Base-by-base conservation (phyloP, 2,113 vertebrate genomes). In the Vicugna pacos region DNA sequence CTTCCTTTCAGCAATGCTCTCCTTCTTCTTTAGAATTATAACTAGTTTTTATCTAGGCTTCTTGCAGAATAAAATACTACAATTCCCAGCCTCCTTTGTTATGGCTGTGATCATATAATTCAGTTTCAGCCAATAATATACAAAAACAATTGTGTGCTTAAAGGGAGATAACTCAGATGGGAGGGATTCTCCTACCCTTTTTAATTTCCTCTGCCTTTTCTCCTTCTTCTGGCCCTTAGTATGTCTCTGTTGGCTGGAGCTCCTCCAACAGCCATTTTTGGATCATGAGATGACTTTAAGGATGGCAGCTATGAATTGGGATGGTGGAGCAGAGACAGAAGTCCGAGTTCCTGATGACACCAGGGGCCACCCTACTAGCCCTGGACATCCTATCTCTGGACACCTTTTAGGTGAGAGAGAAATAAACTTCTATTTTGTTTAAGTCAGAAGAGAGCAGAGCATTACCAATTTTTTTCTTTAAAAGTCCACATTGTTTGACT, bases 21-120 rank as follows among this genome's bases (percentile, higher is more conserved):
- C 30, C 52, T 96, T 73, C 48, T 28, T 76, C 8, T 81, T 92
- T 52, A 89, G 50, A 93, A 42, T 80, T 87, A 54, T 26, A 84
- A 76, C 62, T 52, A 28, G 7, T 38, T 81, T 85, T 65, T 82
- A 77, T 67, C 8, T 62, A 82, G 48, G 19, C 14, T 67, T 38
- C 48, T 15, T 87, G 65, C 38, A n/a, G 38, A 65, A 86, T 89
- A 52, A 87, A 91, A 54, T 3, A 22, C n/a, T 69, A 56, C 14
- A 32, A 75, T 93, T 93, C 54, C 38, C 81, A 83, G 56, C 13
- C 52, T 73, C 24, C 32, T 28, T 52, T 70, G 56, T 8, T 28
- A 76, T 26, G 8, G 56, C 15, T 60, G 8, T 62, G 72, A 62
- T 50, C 72, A 67, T 42, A 20, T 70, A 77, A 89, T 84, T 94